Conservation (phyloP, 2,888 invertebrate species). For the Calliopum simillimum region DNA sequence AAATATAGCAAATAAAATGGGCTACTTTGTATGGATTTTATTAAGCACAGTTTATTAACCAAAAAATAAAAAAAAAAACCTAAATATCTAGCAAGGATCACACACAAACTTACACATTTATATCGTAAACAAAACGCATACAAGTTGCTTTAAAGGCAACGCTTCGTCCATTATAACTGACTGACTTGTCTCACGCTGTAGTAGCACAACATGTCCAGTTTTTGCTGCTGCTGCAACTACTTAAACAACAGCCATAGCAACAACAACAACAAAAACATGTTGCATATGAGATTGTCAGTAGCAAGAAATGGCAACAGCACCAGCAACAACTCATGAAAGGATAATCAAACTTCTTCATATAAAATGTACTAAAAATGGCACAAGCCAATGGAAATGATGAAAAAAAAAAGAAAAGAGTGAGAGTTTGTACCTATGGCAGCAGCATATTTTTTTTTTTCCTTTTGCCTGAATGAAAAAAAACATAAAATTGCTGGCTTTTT, state of each 20-base stretch:
- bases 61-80: neutral
- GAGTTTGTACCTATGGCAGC: neutral
- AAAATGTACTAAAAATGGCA: neutral
- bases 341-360: conserved; percentile 19
- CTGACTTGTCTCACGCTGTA: neutral
- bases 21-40: neutral
- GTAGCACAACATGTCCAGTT: conserved; percentile 7
- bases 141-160: neutral
- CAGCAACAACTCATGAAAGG: conserved; percentile 12
- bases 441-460: conserved; percentile 5
- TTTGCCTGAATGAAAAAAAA: neutral
- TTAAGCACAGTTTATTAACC: neutral
- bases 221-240: neutral
- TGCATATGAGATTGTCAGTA: neutral
- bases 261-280: conserved; percentile 12
- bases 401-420: neutral
- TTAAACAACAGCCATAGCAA: conserved; percentile 1
- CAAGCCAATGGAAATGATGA: neutral
- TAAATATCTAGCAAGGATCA: neutral
- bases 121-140: neutral
- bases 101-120: neutral
- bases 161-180: neutral
- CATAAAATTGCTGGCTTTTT: neutral
- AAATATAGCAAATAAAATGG: too few species aligned
- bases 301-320: neutral